Evolutionary conservation across 2,113 vertebrate species (phyloP).

Genomic region (Scalopus aquaticus): DNA sequence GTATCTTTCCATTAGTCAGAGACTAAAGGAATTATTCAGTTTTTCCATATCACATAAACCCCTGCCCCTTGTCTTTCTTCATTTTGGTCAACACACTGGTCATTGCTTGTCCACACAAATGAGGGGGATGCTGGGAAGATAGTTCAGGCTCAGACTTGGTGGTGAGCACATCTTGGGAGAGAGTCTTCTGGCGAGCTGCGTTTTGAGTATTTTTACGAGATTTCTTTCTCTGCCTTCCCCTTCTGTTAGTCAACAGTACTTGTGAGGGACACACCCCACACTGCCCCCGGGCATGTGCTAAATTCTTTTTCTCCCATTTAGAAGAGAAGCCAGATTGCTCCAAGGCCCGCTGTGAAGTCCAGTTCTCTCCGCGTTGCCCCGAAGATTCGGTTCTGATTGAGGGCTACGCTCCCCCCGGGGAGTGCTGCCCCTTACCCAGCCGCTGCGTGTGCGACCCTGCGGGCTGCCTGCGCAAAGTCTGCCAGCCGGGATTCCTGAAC

Average conservation of each 20-base stretch:
- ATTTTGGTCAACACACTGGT: no score
- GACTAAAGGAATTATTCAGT: background rate
- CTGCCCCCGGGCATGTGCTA: slow-evolving; percentile 64
- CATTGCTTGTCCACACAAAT: background rate
- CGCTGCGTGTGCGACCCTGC: slow-evolving; percentile 93
- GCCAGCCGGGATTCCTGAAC: slow-evolving; percentile 93
- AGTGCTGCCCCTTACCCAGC: slow-evolving; percentile 93
- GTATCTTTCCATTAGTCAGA: background rate
- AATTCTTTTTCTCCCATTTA: slow-evolving; percentile 84
- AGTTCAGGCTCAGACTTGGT: background rate
- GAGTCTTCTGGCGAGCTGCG: background rate
- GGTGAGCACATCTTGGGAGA: background rate
- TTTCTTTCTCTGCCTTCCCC: background rate
- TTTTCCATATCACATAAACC: accelerated
- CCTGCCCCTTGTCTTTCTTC: background rate
- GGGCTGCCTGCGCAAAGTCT: slow-evolving; percentile 93
- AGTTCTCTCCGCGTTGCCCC: slow-evolving; percentile 94
- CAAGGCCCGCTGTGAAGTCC: slow-evolving; percentile 93
- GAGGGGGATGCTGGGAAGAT: background rate
- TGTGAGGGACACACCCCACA: background rate
- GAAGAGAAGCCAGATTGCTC: slow-evolving; percentile 95
- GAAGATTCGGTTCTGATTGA: slow-evolving; percentile 94
- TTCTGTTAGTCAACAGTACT: background rate
- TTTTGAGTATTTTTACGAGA: background rate
- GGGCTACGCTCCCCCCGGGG: slow-evolving; percentile 93